Evolutionary conservation across 2,797 vertebrate species (phyloP), one percentile per base, ranked within the genome.

Genomic region (Halcyon smyrnensis): DNA sequence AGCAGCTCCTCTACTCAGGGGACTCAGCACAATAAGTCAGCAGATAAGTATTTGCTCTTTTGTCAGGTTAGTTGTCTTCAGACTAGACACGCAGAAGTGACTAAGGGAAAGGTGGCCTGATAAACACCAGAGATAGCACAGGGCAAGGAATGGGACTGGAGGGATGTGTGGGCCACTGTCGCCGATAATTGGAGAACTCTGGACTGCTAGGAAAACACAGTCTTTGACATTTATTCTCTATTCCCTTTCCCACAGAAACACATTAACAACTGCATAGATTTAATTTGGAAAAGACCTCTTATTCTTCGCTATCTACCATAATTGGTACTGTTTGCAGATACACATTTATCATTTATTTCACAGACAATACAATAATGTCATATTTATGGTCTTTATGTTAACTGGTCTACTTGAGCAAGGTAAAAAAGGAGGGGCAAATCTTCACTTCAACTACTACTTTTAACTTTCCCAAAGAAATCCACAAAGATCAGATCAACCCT

Each of bases 61-160:
- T 54, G n/a, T 67, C 63, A 62, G 64, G 68, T 84, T 84, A 59
- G 37, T 83, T 91, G 94, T 91, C 68, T 91, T 73, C 64, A 70
- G 57, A 83, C 56, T 67, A 34, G 43, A 59, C n/a, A 70, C 0
- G 3, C 27, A 28, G n/a, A 79, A 91, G 48, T 70, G 2, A 77
- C 64, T 59, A 41, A 62, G 75, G 59, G 74, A 88, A 83, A 83
- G 56, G 85, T 34, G 56, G 85, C n/a, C 59, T 85, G 68, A 76
- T 25, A 65, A 73, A 25, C 15, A 9, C 41, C 32, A 20, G 59
- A 37, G 36, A 48, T 43, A 25, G 64, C 24, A 69, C 57, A 48
- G 69, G 43, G 63, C 43, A 82, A 79, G 64, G 60, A 87, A 80
- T 20, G 59, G 62, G 41, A 83, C 48, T 39, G 37, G 67, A 81